These are phyloP conservation scores for Acrossocheilus fasciatus DNA, from an alignment of 2,797 vertebrate species.

Conservation along the genomic window DNA sequence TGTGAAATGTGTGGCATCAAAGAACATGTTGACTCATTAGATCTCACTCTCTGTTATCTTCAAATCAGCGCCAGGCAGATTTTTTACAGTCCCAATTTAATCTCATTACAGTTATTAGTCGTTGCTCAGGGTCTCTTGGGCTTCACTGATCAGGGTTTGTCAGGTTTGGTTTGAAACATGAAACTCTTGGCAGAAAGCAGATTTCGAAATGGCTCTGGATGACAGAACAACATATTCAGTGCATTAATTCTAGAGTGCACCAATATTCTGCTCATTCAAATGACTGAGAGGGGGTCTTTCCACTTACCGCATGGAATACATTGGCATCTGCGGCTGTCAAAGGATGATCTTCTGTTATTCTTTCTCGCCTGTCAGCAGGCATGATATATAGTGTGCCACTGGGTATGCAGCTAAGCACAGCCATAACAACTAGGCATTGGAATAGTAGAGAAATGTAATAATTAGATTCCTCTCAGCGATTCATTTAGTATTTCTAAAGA, in stretches of 20 bases:
- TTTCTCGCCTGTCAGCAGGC: neutral
- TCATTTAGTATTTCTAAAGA: neutral
- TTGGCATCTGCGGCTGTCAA: conserved; percentile 27
- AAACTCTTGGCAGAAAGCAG: conserved; percentile 41
- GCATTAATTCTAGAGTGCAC: conserved; percentile 26
- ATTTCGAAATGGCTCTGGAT: conserved; percentile 30
- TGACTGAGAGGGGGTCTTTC: conserved; percentile 25
- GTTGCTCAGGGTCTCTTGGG: conserved; percentile 32
- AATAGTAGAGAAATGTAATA: neutral
- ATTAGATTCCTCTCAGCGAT: neutral
- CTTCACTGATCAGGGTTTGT: conserved; percentile 42
- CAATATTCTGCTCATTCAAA: conserved; percentile 39
- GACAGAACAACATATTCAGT: conserved; percentile 22
- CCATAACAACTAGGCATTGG: conserved; percentile 9
- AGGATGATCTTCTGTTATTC: conserved; percentile 16
- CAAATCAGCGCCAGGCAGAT: conserved; percentile 31
- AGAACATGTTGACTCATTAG: conserved; percentile 10
- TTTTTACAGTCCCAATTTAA: conserved; percentile 29
- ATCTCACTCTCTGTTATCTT: conserved; percentile 26
- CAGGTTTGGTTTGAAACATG: conserved; percentile 45
- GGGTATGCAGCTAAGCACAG: neutral
- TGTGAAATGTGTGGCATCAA: neutral
- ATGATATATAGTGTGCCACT: conserved; percentile 21
- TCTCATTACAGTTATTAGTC: conserved; percentile 42
- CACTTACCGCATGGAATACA: conserved; percentile 8